phyloP scores from a whole-genome alignment of 1,140 invertebrate species.

The Apocrypta bakeri region DNA sequence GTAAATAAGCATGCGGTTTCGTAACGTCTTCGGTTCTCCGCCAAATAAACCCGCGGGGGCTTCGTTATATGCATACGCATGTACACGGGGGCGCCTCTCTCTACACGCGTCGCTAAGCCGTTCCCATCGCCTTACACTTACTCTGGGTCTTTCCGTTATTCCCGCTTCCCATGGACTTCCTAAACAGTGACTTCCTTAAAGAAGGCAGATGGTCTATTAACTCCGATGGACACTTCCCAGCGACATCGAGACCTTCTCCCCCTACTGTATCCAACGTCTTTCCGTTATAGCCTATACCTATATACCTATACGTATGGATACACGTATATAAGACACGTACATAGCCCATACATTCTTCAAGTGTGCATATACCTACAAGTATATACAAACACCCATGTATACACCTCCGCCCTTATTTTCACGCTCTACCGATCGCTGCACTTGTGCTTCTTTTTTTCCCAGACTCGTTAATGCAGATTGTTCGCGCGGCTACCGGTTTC shows the following conservation, averaged over 20 bases:
- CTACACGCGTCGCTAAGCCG: constrained; percentile 61
- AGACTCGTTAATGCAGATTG: constrained; percentile 2
- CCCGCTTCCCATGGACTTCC: constrained; percentile 74
- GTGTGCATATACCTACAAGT: constrained; percentile 14
- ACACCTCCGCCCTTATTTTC: constrained; percentile 46
- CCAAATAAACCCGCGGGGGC: not conserved
- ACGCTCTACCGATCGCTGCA: constrained; percentile 17
- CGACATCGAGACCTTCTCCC: not conserved
- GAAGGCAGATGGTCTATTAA: constrained; percentile 73
- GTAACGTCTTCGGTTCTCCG: too few relatives aligned
- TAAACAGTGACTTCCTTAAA: constrained; percentile 75
- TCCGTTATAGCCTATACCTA: constrained; percentile 19
- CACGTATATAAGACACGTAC: constrained; percentile 48
- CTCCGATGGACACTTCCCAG: constrained; percentile 57
- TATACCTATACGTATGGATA: not conserved
- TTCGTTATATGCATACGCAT: constrained; percentile 52
- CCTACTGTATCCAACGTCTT: constrained; percentile 30
- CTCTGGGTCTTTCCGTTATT: constrained; percentile 73
- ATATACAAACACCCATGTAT: too few relatives aligned
- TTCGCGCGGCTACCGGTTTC: too few relatives aligned
- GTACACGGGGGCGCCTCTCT: constrained; percentile 51
- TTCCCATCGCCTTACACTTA: constrained; percentile 69
- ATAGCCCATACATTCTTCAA: too few relatives aligned
- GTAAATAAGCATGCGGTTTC: too few relatives aligned
- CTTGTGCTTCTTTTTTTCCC: not conserved